A percentile compares a stretch with the other conserved stretches of the same genome.
Conservation (phyloP, 2,888 invertebrate species). For the Amphipoea oculea region DNA sequence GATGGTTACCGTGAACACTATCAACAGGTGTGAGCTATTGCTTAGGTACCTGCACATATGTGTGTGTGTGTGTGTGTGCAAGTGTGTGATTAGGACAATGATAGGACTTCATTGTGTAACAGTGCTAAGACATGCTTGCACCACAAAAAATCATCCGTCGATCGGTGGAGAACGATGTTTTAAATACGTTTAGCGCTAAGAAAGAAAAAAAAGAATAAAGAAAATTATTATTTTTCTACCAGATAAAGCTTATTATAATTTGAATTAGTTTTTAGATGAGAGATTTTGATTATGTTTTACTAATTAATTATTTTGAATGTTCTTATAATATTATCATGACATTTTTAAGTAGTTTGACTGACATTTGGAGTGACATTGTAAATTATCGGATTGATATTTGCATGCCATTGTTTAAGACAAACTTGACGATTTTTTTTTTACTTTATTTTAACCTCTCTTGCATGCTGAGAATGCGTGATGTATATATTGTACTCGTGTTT, state of each 20-base stretch:
- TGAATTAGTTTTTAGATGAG: too few relatives aligned
- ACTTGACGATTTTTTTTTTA: background rate
- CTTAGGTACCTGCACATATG: background rate
- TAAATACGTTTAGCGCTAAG: background rate
- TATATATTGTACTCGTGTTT: background rate
- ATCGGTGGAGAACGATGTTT: background rate
- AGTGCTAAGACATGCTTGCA: background rate
- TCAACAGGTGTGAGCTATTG: constrained; percentile 48
- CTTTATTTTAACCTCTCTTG: background rate
- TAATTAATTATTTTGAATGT: too few relatives aligned
- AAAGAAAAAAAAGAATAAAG: too few relatives aligned
- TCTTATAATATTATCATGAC: too few relatives aligned
- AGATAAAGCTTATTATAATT: too few relatives aligned
- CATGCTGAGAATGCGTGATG: background rate
- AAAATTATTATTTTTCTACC: too few relatives aligned
- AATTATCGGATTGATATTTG: background rate
- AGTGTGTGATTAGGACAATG: constrained; percentile 1
- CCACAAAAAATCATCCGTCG: background rate
- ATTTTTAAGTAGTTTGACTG: too few relatives aligned
- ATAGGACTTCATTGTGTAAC: background rate
- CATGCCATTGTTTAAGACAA: background rate
- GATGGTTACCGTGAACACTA: constrained; percentile 11
- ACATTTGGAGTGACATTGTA: background rate
- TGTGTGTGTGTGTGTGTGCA: background rate
- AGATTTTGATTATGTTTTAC: too few relatives aligned